Base-by-base conservation (phyloP, 2,888 invertebrate genomes). In the Spodoptera littoralis region DNA sequence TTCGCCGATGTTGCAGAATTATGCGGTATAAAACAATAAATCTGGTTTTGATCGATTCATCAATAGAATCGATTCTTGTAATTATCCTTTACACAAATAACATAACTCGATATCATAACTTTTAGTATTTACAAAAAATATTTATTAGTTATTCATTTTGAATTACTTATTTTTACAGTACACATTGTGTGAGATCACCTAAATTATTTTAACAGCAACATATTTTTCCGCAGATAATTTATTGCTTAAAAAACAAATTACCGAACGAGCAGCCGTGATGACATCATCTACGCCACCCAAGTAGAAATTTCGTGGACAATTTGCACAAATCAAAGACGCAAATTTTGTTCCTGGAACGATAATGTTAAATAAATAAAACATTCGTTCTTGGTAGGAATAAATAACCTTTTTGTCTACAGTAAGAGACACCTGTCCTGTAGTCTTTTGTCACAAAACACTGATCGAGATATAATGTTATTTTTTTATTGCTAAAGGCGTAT, bases 361-460 rank as follows among this genome's bases (percentile, higher is more conserved):
- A 49, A 57, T 65, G 64, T 47, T 52, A 59, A 65, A 68, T 77
- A 77, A 74, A 77, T 73, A 76, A 78, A 80, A 79, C 70, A 70
- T 65, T 72, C 56, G 47, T 24, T 56, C 60, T 63, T 22, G 63
- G 36, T 45, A 36, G 57, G 68, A 73, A 76, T 71, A 76, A 73
- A 68, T 76, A 54, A 44, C 18, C 51, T 60, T 80, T 73, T 69
- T 71, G 67, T 57, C n/a, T 43, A 46, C 61, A 13, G 27, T 18
- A 47, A 44, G 43, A 62, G 66, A 70, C 79, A 80, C 81, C 73
- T 80, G 79, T 65, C 76, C 12, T 53, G 52, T 66, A 65, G 43
- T 61, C 79, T 63, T 80, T 73, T 64, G 73, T 70, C 36, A 8
- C 36, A 65, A 13, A 48, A 47, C 18, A 2, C 18, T 18, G 53